A percentile compares a stretch with the other conserved stretches of the same genome.
These are phyloP conservation scores for Rutilus rutilus DNA, from an alignment of 2,113 vertebrate species.

Conservation along the genomic window DNA sequence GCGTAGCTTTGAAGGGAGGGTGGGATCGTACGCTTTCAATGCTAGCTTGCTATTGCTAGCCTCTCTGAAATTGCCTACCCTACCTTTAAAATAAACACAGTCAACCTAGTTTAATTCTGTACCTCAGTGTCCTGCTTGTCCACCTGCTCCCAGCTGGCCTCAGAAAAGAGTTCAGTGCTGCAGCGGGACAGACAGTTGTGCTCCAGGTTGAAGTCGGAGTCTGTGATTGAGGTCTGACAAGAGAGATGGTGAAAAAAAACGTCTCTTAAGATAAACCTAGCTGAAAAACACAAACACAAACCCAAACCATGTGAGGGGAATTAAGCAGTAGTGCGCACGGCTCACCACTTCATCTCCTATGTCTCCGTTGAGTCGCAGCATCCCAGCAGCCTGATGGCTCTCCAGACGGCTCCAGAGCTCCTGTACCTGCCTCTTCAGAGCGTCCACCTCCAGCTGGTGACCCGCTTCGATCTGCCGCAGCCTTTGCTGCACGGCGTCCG, in stretches of 20 bases:
- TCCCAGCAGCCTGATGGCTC: conserved; percentile 83
- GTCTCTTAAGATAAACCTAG: neutral
- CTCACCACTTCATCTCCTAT: conserved; percentile 92
- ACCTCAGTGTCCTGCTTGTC: conserved; percentile 98
- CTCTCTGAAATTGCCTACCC: too few relatives aligned
- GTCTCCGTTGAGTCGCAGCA: conserved; percentile 86
- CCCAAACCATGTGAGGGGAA: neutral
- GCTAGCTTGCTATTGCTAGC: too few relatives aligned
- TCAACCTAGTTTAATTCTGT: conserved; percentile 27
- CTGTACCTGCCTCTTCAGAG: conserved; percentile 94
- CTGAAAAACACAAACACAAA: neutral
- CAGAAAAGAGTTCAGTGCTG: conserved; percentile 97
- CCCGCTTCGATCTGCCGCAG: conserved; percentile 93
- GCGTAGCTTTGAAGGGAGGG: too few relatives aligned
- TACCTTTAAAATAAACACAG: neutral
- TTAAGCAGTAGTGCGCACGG: neutral
- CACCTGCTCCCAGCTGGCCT: conserved; percentile 99
- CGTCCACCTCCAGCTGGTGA: conserved; percentile 95
- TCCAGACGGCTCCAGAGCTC: conserved; percentile 92
- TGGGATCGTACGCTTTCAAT: too few relatives aligned
- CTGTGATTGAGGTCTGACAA: conserved; percentile 88
- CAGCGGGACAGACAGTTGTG: conserved; percentile 95
- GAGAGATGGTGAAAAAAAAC: conserved; percentile 7
- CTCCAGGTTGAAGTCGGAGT: conserved; percentile 94
- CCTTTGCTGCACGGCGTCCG: conserved; percentile 89